A percentile compares a stretch with the other conserved stretches of the same genome.
Evolutionary conservation across 2,797 vertebrate genomes (phyloP).

Genomic region (Scleropages formosus): DNA sequence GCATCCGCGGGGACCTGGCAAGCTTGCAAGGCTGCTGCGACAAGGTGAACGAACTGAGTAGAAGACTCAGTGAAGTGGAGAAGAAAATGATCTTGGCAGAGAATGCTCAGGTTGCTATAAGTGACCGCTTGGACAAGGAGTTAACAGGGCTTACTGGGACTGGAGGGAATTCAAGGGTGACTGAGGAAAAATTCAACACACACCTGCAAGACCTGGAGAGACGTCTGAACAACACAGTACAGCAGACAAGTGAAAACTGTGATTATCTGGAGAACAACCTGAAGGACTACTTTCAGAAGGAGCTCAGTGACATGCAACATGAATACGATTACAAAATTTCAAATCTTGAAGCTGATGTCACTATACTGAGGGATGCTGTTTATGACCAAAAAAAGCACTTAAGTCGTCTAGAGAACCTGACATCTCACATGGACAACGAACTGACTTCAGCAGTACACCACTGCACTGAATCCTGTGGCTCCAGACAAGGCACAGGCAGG

Average conservation of each 20-base stretch:
- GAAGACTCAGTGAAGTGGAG: conserved; percentile 66
- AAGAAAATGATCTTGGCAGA: conserved; percentile 66
- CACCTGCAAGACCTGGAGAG: conserved; percentile 75
- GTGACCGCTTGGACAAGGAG: conserved; percentile 71
- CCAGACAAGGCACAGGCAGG: conserved; percentile 38
- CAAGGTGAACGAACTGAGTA: conserved; percentile 61
- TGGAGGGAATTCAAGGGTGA: conserved; percentile 55
- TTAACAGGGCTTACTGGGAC: conserved; percentile 50
- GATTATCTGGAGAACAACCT: conserved; percentile 66
- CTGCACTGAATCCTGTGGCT: conserved; percentile 73
- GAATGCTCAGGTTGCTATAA: conserved; percentile 63
- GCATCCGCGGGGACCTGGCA: conserved; percentile 61
- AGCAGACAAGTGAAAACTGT: conserved; percentile 73
- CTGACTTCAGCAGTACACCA: conserved; percentile 62
- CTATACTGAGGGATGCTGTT: conserved; percentile 60
- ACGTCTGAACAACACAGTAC: conserved; percentile 73
- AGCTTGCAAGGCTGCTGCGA: conserved; percentile 67
- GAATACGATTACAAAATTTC: conserved; percentile 64
- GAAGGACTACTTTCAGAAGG: conserved; percentile 67
- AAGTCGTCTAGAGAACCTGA: conserved; percentile 58
- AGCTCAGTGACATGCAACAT: conserved; percentile 65
- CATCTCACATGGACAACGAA: conserved; percentile 64
- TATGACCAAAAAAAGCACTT: conserved; percentile 65
- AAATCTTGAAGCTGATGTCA: conserved; percentile 68
- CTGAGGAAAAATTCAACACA: conserved; percentile 63